Evolutionary conservation across 2,113 vertebrate species (phyloP).

Genomic region (Rafetus swinhoei): DNA sequence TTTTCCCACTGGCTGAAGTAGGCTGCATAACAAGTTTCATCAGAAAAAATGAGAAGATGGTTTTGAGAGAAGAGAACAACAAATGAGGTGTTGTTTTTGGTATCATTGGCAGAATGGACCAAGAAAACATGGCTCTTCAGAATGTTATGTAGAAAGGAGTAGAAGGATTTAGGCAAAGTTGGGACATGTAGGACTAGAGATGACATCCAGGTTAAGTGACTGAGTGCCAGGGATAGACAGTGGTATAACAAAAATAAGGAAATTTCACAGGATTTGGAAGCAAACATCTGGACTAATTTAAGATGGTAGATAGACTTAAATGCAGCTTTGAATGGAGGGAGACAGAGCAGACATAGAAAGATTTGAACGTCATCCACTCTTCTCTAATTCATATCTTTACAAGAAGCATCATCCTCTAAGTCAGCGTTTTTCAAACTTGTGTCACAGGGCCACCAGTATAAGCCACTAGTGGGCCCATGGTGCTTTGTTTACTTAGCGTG

Average conservation of each 20-base stretch:
- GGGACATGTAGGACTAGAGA: not conserved
- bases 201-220: not conserved
- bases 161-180: not conserved
- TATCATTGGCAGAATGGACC: not conserved
- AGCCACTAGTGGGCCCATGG: no score
- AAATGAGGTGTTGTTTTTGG: accelerated
- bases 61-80: not conserved
- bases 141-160: not conserved
- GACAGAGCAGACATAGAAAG: not conserved
- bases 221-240: not conserved
- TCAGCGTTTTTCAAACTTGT: no score
- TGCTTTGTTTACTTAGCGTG: no score
- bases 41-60: not conserved
- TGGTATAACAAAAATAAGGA: not conserved
- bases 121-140: not conserved
- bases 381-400: not conserved
- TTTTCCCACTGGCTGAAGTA: not conserved
- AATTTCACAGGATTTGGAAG: not conserved
- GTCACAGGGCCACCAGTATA: no score
- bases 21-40: not conserved
- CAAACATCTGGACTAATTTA: not conserved
- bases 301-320: not conserved
- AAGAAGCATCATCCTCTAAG: not conserved
- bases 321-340: not conserved
- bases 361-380: not conserved